A percentile compares a stretch with the other conserved stretches of the same genome.
phyloP scores from a whole-genome alignment of 1,140 invertebrate genomes.

The Propsilocerus akamusi region DNA sequence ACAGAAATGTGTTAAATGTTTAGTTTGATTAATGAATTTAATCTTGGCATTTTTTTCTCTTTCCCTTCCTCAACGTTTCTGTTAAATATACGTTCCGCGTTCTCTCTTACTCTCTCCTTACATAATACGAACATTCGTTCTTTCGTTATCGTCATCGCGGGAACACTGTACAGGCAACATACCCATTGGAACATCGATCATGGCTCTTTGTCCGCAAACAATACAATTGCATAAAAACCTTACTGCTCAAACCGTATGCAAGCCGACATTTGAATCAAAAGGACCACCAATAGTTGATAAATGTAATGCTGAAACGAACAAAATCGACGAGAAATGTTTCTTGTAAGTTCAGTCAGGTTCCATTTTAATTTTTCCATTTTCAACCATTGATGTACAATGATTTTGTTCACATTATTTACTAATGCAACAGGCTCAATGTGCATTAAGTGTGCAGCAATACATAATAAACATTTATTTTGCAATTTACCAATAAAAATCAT shows the following conservation, averaged over 20 bases:
- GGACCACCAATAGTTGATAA: constrained; percentile 13
- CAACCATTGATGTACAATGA: no score
- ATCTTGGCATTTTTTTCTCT: no score
- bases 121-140: neutral
- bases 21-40: no score
- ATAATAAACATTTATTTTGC: no score
- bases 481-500: no score
- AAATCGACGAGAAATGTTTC: neutral
- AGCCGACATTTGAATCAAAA: constrained; percentile 22
- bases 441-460: no score
- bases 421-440: no score
- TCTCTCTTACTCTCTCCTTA: neutral
- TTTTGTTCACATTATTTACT: no score
- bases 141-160: neutral
- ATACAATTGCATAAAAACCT: neutral
- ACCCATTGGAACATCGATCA: neutral
- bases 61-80: no score
- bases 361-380: no score
- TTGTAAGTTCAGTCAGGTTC: no score
- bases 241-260: constrained; percentile 22
- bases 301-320: neutral
- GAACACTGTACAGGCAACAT: neutral
- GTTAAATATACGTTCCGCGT: no score
- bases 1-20: constrained; percentile 20
- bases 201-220: neutral